Percentiles rank a stretch among this genome's conserved stretches.
These are phyloP conservation scores for Mylabris sibirica DNA, from an alignment of 2,888 invertebrate genomes.

Conservation along the genomic window DNA sequence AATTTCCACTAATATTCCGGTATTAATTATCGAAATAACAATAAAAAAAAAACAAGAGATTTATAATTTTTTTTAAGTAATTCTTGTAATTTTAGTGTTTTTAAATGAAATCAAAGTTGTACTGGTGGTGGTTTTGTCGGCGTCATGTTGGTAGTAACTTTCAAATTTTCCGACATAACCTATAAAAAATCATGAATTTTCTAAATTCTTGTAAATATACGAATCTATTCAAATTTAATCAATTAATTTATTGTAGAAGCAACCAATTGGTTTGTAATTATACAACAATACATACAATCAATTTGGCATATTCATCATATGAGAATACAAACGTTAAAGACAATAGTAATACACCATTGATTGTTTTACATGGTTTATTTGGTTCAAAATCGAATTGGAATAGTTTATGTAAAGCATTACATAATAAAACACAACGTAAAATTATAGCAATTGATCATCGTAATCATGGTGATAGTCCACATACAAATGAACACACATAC, in stretches of 20 bases:
- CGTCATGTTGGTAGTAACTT: slow-evolving; percentile 5
- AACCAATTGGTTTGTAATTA: background rate
- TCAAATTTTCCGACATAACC: slow-evolving; percentile 3
- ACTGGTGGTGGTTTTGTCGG: no score
- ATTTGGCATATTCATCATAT: slow-evolving; percentile 73
- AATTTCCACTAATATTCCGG: no score
- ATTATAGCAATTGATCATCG: slow-evolving; percentile 75
- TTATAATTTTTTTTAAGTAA: no score
- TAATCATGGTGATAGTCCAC: slow-evolving; percentile 95
- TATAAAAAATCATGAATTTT: slow-evolving; percentile 7
- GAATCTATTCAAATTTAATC: background rate
- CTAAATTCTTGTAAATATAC: slow-evolving; percentile 11
- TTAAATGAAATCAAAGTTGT: no score
- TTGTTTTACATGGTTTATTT: slow-evolving; percentile 87
- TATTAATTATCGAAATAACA: no score
- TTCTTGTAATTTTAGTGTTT: no score
- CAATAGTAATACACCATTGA: slow-evolving; percentile 67
- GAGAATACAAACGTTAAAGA: slow-evolving; percentile 62
- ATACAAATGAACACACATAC: slow-evolving; percentile 77
- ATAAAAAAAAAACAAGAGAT: no score
- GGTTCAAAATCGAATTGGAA: slow-evolving; percentile 91
- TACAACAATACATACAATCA: slow-evolving; percentile 61
- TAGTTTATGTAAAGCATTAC: slow-evolving; percentile 70
- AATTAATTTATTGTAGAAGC: background rate
- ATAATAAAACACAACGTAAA: slow-evolving; percentile 63